Percentiles rank a stretch among this genome's conserved stretches.
These are phyloP conservation scores for Festucalex cinctus DNA, from an alignment of 2,113 vertebrate species.

Conservation along the genomic window DNA sequence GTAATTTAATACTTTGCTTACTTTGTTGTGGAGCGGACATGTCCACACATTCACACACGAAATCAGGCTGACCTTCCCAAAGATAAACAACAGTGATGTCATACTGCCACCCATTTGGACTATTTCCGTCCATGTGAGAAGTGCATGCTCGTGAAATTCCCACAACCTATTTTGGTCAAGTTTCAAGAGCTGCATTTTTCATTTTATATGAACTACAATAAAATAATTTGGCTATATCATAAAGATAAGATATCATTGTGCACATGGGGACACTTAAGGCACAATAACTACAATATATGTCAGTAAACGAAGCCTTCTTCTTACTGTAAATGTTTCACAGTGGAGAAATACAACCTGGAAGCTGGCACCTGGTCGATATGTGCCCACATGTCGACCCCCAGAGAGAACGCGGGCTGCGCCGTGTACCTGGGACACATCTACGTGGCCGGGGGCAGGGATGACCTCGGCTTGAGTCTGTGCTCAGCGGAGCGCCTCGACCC, in stretches of 20 bases:
- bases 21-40: not conserved
- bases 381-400: slow-evolving; percentile 53
- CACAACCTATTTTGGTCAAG: slow-evolving; percentile 44
- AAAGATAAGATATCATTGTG: not conserved
- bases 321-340: slow-evolving; percentile 37
- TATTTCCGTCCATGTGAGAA: slow-evolving; percentile 70
- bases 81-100: slow-evolving; percentile 45
- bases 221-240: not conserved
- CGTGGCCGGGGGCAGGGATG: slow-evolving; percentile 58
- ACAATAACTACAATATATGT: not conserved
- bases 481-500: slow-evolving; percentile 59
- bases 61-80: slow-evolving; percentile 29
- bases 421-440: slow-evolving; percentile 61
- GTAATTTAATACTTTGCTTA: not conserved
- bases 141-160: slow-evolving; percentile 46
- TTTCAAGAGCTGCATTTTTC: not conserved
- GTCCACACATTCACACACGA: slow-evolving; percentile 6
- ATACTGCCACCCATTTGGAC: slow-evolving; percentile 22
- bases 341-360: slow-evolving; percentile 62
- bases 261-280: slow-evolving; percentile 1
- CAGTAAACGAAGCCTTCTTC: slow-evolving; percentile 10
- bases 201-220: not conserved
- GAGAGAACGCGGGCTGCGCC: slow-evolving; percentile 58
- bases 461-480: slow-evolving; percentile 59
- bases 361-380: slow-evolving; percentile 61